Conservation (phyloP, 1,140 invertebrate genomes). For the Drosophila sp. region DNA sequence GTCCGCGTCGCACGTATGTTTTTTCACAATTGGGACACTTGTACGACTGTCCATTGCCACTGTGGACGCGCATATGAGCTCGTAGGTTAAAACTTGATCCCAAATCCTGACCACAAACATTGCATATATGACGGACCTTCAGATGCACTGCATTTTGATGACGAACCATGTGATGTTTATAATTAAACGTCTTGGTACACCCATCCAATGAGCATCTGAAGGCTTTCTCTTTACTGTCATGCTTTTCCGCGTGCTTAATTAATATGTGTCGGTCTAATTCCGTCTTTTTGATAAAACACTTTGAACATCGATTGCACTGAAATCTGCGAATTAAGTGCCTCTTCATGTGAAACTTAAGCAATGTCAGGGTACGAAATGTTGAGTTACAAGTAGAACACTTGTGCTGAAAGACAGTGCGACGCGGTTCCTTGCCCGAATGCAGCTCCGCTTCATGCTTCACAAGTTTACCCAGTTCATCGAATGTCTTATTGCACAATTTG, state of each 20-base stretch:
- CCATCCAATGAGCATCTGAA: constrained; percentile 50
- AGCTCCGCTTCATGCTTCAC: constrained; percentile 54
- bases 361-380: constrained; percentile 54
- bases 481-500: constrained; percentile 62
- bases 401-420: constrained; percentile 38
- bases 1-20: constrained; percentile 49
- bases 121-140: constrained; percentile 41
- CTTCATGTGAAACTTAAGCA: constrained; percentile 71
- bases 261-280: constrained; percentile 53
- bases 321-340: constrained; percentile 46
- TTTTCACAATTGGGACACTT: constrained; percentile 63
- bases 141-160: constrained; percentile 66
- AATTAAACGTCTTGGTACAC: constrained; percentile 65
- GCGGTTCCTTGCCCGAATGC: constrained; percentile 43
- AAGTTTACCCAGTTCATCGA: constrained; percentile 61
- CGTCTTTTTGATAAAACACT: constrained; percentile 29
- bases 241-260: constrained; percentile 26
- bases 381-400: constrained; percentile 55
- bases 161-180: constrained; percentile 67
- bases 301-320: constrained; percentile 52
- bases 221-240: constrained; percentile 16
- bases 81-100: constrained; percentile 38
- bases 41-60: constrained; percentile 26
- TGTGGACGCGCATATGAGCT: constrained; percentile 50
- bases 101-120: constrained; percentile 50